A percentile compares a stretch with the other conserved stretches of the same genome.
Evolutionary conservation across 2,113 vertebrate genomes (phyloP).

Genomic region (Spea bombifrons): DNA sequence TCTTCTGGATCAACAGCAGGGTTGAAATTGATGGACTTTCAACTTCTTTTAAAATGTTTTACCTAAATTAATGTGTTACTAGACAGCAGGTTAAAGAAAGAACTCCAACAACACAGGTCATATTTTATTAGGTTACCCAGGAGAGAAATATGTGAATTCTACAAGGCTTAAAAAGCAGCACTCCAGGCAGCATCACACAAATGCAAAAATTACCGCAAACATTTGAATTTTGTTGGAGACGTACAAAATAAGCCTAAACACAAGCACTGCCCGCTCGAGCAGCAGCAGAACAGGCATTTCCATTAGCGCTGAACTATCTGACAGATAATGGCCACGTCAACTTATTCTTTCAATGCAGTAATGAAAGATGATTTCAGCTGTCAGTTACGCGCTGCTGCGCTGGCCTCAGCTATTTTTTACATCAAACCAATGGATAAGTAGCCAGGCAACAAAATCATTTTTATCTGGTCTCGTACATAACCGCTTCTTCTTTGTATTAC

Average conservation of each 20-base stretch:
- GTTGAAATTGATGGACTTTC: too few relatives aligned
- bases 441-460: conserved; percentile 58
- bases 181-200: not conserved
- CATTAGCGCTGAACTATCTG: conserved; percentile 49
- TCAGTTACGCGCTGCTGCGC: conserved; percentile 40
- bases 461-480: conserved; percentile 6
- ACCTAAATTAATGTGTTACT: too few relatives aligned
- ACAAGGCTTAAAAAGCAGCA: not conserved
- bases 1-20: too few relatives aligned
- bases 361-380: conserved; percentile 54
- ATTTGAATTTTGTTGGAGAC: not conserved
- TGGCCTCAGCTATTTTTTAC: conserved; percentile 50
- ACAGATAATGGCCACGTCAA: conserved; percentile 52
- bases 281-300: conserved; percentile 45
- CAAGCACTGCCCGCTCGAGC: not conserved
- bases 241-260: not conserved
- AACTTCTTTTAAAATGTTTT: too few relatives aligned
- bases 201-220: not conserved
- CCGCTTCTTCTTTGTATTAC: not conserved
- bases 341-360: conserved; percentile 53
- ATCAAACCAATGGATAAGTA: conserved; percentile 54
- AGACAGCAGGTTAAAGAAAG: too few relatives aligned
- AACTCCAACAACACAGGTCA: too few relatives aligned
- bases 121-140: too few relatives aligned
- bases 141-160: too few relatives aligned